Percentiles rank a stretch among this genome's conserved stretches.
Evolutionary conservation across 2,113 vertebrate species (phyloP).

Genomic region (Merops nubicus): DNA sequence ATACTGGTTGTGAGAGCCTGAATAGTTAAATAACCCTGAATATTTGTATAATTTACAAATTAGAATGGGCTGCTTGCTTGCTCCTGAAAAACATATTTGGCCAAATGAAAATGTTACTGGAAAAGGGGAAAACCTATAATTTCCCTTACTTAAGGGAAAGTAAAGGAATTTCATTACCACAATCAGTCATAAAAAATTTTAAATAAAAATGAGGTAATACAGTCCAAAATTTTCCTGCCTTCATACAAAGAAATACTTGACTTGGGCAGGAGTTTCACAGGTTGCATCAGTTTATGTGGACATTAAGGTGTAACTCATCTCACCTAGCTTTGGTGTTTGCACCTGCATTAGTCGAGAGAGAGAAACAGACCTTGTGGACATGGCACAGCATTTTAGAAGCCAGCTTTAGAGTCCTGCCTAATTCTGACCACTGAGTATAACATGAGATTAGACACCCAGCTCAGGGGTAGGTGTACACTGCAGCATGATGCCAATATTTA

Average conservation of each 20-base stretch:
- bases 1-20: neutral
- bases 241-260: neutral
- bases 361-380: neutral
- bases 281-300: neutral
- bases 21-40: neutral
- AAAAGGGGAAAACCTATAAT: neutral
- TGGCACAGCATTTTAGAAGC: neutral
- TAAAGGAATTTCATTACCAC: neutral
- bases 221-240: neutral
- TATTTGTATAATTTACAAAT: neutral
- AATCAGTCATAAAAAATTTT: neutral
- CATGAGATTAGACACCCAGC: accelerated
- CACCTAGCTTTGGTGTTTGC: neutral
- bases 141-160: neutral
- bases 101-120: neutral
- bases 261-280: neutral
- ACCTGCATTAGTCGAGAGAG: neutral
- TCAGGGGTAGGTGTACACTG: neutral
- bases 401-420: neutral
- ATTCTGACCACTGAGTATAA: neutral
- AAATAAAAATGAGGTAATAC: neutral
- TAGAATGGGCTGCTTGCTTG: neutral
- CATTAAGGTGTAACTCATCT: neutral
- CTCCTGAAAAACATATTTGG: neutral
- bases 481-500: neutral